Conservation (phyloP, 2,888 invertebrate genomes). For the Anthophora plumipes region DNA sequence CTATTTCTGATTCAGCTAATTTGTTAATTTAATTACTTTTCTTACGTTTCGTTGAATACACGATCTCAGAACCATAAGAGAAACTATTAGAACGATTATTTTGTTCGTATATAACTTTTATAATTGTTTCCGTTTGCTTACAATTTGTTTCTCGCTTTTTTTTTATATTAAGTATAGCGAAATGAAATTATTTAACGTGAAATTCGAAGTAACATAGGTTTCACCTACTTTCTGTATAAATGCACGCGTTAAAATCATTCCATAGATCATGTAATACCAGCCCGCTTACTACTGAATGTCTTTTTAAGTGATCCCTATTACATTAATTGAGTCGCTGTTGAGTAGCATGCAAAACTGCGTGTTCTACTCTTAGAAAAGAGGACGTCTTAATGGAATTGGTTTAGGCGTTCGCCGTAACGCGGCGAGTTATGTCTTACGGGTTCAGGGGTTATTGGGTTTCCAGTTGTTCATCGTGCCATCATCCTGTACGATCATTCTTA, state of each 20-base stretch:
- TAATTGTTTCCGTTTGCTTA: background rate
- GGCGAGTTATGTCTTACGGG: slow-evolving; percentile 66
- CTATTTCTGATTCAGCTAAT: background rate
- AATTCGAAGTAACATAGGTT: background rate
- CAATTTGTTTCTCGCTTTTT: background rate
- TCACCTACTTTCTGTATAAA: background rate
- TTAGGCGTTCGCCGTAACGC: slow-evolving; percentile 65
- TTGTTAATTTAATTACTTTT: background rate
- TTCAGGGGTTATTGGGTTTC: slow-evolving; percentile 76
- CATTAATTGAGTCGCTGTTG: slow-evolving; percentile 65
- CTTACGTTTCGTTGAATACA: background rate
- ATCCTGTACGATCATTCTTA: slow-evolving; percentile 28
- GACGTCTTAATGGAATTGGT: slow-evolving; percentile 69
- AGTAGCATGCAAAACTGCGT: slow-evolving; percentile 67
- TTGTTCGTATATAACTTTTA: background rate
- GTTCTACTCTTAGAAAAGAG: slow-evolving; percentile 49
- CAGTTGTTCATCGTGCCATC: slow-evolving; percentile 61
- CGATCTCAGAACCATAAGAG: background rate
- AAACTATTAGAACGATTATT: background rate
- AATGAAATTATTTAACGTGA: background rate
- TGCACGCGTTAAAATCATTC: slow-evolving; percentile 18
- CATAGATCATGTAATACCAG: slow-evolving; percentile 19
- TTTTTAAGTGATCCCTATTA: slow-evolving; percentile 72
- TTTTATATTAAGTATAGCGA: background rate
- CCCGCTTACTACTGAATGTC: slow-evolving; percentile 26